These are phyloP conservation scores for Morone saxatilis DNA, from an alignment of 2,113 vertebrate species.

Conservation along the genomic window DNA sequence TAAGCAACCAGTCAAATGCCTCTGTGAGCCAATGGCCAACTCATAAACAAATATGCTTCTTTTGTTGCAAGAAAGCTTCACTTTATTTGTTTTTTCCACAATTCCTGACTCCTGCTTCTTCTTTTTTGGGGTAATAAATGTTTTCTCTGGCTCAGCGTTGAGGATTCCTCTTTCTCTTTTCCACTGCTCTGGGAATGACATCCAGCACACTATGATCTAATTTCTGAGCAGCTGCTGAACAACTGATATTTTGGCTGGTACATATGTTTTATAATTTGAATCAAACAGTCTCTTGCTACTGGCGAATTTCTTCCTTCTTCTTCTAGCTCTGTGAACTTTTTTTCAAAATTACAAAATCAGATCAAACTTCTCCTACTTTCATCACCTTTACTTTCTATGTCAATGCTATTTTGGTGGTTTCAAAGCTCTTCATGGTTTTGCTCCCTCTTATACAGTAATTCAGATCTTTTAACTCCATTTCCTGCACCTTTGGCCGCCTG, in stretches of 20 bases:
- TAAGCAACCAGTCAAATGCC: neutral
- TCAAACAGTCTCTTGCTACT: neutral
- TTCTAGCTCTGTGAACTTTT: neutral
- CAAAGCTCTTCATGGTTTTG: no score
- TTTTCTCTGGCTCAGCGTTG: constrained; percentile 47
- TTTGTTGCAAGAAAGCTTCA: constrained; percentile 7
- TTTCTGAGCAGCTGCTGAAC: constrained; percentile 39
- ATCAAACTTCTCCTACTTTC: no score
- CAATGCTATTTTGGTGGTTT: no score
- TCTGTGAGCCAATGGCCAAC: neutral
- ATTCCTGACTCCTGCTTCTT: constrained; percentile 9
- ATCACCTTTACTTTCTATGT: neutral
- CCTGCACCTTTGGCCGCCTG: no score
- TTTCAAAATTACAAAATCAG: neutral
- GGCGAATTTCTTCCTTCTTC: neutral
- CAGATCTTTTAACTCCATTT: neutral
- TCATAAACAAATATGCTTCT: neutral
- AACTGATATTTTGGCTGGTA: neutral
- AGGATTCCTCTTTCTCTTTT: constrained; percentile 28
- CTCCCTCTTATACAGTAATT: no score
- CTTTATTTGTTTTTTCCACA: neutral
- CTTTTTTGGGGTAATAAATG: neutral
- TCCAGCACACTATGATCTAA: constrained; percentile 12
- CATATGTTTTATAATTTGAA: neutral
- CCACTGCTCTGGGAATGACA: constrained; percentile 29